These are phyloP conservation scores for Nycteola revayana DNA, from an alignment of 2,888 invertebrate species.

Conservation along the genomic window DNA sequence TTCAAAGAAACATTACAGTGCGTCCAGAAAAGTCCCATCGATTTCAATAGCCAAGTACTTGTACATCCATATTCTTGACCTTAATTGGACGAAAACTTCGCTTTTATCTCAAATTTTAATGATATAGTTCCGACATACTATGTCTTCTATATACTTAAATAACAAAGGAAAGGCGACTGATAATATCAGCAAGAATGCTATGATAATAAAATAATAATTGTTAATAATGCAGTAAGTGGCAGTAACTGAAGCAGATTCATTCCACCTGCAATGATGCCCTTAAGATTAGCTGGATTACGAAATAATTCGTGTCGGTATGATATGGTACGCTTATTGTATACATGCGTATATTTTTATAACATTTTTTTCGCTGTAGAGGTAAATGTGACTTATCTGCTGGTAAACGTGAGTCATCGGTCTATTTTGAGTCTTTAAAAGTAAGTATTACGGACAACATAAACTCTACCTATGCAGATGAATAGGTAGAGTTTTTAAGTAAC, in stretches of 20 bases:
- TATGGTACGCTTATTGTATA: background rate
- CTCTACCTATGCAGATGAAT: no score
- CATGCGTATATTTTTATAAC: background rate
- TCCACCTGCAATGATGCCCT: constrained; percentile 62
- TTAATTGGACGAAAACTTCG: constrained; percentile 1
- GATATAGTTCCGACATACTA: constrained; percentile 20
- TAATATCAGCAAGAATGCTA: constrained; percentile 33
- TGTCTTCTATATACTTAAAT: constrained; percentile 16
- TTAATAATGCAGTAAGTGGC: constrained; percentile 39
- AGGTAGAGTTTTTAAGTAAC: no score
- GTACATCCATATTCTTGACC: no score
- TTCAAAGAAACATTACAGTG: no score
- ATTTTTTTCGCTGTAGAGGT: no score
- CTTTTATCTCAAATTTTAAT: constrained; percentile 16
- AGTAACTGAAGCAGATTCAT: constrained; percentile 43
- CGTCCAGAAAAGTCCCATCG: no score
- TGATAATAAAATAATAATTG: constrained; percentile 31
- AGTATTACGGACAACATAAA: no score
- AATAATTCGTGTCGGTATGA: constrained; percentile 66
- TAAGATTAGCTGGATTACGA: constrained; percentile 63
- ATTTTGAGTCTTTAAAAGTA: no score
- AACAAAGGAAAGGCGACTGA: constrained; percentile 28
- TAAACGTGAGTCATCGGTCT: no score
- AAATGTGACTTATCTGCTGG: no score
- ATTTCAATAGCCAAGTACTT: no score